Evolutionary conservation across 2,888 invertebrate genomes (phyloP).

Genomic region (Andrena fulva): DNA sequence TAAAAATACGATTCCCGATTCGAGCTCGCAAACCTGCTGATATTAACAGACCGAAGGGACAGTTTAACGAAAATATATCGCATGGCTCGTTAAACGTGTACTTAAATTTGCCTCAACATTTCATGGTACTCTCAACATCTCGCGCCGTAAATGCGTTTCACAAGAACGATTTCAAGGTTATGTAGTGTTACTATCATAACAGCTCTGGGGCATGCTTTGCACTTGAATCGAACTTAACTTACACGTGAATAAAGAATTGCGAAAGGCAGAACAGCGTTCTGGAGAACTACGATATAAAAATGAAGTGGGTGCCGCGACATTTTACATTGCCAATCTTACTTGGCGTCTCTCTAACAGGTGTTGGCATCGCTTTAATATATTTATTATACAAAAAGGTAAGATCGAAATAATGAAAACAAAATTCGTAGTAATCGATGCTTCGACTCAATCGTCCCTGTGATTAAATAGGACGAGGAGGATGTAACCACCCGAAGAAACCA

Average conservation of each 20-base stretch:
- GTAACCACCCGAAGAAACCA: slow-evolving; percentile 67
- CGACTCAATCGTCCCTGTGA: slow-evolving; percentile 17
- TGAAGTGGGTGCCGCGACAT: slow-evolving; percentile 72
- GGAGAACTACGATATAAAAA: slow-evolving; percentile 56
- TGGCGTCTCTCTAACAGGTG: slow-evolving; percentile 89
- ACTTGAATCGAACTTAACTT: neutral
- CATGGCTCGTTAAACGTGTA: neutral
- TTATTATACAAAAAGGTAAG: slow-evolving; percentile 88
- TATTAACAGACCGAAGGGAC: neutral
- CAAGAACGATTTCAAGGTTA: slow-evolving; percentile 37
- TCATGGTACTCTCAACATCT: neutral
- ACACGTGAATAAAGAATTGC: neutral
- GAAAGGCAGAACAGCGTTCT: neutral
- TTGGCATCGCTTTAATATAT: slow-evolving; percentile 90
- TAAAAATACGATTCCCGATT: slow-evolving; percentile 40
- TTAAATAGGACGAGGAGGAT: slow-evolving; percentile 79
- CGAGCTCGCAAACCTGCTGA: neutral
- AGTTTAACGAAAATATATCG: neutral
- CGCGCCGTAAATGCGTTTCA: neutral
- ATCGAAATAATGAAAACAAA: neutral
- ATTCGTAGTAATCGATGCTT: neutral
- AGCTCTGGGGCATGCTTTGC: slow-evolving; percentile 1
- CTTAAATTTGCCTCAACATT: neutral
- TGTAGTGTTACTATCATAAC: slow-evolving; percentile 14
- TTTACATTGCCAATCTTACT: slow-evolving; percentile 86